Conservation (phyloP, 2,113 vertebrate species). For the Plestiodon gilberti region DNA sequence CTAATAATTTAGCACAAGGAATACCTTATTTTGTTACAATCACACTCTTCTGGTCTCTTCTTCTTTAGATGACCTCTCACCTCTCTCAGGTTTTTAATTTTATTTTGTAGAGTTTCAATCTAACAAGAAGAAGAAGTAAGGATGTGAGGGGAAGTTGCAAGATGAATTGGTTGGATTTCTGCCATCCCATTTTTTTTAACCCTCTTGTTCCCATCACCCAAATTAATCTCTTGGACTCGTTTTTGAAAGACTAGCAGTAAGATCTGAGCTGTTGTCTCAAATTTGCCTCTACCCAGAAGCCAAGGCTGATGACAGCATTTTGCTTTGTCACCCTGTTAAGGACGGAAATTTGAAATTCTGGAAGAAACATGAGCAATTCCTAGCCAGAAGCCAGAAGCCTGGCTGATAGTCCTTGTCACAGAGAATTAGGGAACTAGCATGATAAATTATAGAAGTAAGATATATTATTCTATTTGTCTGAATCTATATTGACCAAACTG, state of each 20-base stretch:
- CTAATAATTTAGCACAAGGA: neutral
- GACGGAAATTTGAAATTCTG: neutral
- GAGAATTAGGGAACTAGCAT: too few species aligned
- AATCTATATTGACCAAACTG: too few species aligned
- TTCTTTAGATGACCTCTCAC: conserved; percentile 95
- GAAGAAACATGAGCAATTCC: neutral
- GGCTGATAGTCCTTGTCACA: too few species aligned
- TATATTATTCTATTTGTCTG: too few species aligned
- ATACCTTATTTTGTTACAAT: conserved; percentile 88
- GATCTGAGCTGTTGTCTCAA: neutral
- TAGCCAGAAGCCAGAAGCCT: accelerated
- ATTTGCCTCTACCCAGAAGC: neutral
- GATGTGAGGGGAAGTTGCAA: neutral
- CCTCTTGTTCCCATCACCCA: neutral
- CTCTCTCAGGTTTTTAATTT: conserved; percentile 95
- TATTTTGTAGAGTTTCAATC: conserved; percentile 97
- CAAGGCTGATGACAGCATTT: neutral
- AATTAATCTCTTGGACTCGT: neutral
- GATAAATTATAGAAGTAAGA: too few species aligned
- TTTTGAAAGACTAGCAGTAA: neutral
- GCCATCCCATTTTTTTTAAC: neutral
- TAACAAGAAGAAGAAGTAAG: conserved; percentile 46
- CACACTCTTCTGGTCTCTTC: conserved; percentile 91
- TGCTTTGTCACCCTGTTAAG: neutral
- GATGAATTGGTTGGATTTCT: neutral